Evolutionary conservation across 1,140 invertebrate genomes (phyloP).

Genomic region (Caenorhabditis tropicalis): DNA sequence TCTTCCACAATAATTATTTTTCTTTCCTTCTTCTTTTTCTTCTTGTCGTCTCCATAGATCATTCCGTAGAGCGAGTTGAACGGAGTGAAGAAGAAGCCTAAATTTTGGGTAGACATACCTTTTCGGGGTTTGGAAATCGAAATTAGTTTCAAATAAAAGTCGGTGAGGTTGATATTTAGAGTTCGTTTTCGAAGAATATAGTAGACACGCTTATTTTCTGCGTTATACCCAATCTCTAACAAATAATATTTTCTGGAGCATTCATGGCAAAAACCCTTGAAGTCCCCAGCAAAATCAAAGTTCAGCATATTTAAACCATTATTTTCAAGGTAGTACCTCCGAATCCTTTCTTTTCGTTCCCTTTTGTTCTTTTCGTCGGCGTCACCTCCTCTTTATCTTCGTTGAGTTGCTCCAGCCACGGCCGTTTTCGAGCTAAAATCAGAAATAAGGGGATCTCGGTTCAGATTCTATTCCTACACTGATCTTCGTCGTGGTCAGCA

Average conservation of each 20-base stretch:
- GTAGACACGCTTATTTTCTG: no score
- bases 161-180: no score
- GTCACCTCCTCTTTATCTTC: not conserved
- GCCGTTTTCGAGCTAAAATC: not conserved
- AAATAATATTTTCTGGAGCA: no score
- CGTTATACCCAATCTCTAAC: no score
- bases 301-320: no score
- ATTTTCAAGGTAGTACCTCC: not conserved
- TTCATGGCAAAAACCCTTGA: no score
- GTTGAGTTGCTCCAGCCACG: not conserved
- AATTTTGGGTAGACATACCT: no score
- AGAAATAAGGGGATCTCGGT: not conserved
- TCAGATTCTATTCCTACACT: not conserved
- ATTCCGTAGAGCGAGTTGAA: not conserved
- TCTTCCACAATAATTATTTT: no score
- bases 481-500: not conserved
- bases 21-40: not conserved
- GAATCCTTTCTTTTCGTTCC: not conserved
- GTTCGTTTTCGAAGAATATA: no score
- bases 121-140: no score
- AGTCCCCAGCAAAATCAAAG: no score
- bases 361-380: not conserved
- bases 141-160: no score
- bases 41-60: not conserved
- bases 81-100: not conserved